Percentiles rank a stretch among this genome's conserved stretches.
Conservation (phyloP, 2,113 vertebrate species). For the Vulpes vulpes region DNA sequence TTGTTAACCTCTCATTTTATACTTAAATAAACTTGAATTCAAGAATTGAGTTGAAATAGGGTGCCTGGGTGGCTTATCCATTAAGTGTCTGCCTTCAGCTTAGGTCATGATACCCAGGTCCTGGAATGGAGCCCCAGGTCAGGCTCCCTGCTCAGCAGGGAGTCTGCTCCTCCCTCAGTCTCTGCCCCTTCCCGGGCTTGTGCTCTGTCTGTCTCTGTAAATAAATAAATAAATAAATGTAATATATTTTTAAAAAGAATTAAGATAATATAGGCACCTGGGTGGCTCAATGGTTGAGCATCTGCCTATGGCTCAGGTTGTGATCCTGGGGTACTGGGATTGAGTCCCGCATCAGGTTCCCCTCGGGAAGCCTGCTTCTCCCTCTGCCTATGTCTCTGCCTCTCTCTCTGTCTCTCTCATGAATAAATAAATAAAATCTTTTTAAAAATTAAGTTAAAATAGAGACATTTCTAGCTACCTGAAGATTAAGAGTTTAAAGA, state of each 20-base stretch:
- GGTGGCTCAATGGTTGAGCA: not conserved
- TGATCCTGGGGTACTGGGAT: not conserved
- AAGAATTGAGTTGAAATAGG: not conserved
- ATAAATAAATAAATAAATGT: not conserved
- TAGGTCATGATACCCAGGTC: not conserved
- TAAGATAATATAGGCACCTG: not conserved
- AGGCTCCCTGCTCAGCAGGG: not conserved
- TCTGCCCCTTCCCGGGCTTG: too few species aligned
- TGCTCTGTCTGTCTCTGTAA: not conserved
- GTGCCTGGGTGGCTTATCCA: not conserved
- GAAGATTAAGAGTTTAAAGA: not conserved
- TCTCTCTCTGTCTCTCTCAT: not conserved
- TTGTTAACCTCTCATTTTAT: not conserved
- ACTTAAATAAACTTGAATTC: slow-evolving; percentile 11
- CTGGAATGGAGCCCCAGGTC: not conserved
- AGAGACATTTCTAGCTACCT: slow-evolving; percentile 21
- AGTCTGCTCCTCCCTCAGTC: not conserved
- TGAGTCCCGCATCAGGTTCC: not conserved
- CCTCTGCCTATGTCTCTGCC: not conserved
- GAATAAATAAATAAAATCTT: not conserved
- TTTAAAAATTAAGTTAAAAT: slow-evolving; percentile 1
- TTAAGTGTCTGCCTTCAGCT: not conserved
- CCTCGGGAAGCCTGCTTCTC: not conserved
- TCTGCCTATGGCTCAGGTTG: not conserved
- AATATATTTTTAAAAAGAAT: not conserved